A percentile compares a stretch with the other conserved stretches of the same genome.
These are phyloP conservation scores for Drosophila falleni DNA, from an alignment of 2,888 invertebrate species.

Conservation along the genomic window DNA sequence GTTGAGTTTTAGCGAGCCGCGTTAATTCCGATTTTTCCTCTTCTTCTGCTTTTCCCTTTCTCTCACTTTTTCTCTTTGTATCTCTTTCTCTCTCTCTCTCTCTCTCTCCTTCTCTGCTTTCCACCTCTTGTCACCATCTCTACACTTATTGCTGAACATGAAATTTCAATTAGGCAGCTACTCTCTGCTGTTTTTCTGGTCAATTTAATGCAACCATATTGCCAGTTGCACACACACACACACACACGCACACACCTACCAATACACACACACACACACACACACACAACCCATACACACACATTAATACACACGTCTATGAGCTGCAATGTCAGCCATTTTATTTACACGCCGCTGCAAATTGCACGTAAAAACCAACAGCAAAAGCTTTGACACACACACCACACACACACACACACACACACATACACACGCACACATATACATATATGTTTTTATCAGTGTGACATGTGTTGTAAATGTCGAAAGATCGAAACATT, in stretches of 20 bases:
- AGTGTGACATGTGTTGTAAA: conserved; percentile 19
- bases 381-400: conserved; percentile 7
- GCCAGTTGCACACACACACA: conserved; percentile 32
- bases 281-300: conserved; percentile 16
- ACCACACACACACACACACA: conserved; percentile 1
- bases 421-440: background rate
- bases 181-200: conserved; percentile 77
- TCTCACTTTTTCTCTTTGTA: background rate
- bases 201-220: conserved; percentile 77
- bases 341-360: conserved; percentile 57
- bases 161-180: conserved; percentile 82
- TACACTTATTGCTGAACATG: conserved; percentile 79
- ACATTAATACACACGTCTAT: background rate
- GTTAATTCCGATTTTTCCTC: background rate
- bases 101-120: background rate
- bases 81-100: background rate
- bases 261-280: conserved; percentile 1
- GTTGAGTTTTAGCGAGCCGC: conserved; percentile 38
- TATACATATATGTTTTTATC: background rate
- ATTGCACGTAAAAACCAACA: conserved; percentile 45
- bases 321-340: conserved; percentile 44
- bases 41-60: background rate
- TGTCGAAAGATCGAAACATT: conserved; percentile 41
- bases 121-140: conserved; percentile 28
- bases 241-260: conserved; percentile 11